These are phyloP conservation scores for Chaitophorus viminalis DNA, from an alignment of 2,888 invertebrate species.

Conservation along the genomic window DNA sequence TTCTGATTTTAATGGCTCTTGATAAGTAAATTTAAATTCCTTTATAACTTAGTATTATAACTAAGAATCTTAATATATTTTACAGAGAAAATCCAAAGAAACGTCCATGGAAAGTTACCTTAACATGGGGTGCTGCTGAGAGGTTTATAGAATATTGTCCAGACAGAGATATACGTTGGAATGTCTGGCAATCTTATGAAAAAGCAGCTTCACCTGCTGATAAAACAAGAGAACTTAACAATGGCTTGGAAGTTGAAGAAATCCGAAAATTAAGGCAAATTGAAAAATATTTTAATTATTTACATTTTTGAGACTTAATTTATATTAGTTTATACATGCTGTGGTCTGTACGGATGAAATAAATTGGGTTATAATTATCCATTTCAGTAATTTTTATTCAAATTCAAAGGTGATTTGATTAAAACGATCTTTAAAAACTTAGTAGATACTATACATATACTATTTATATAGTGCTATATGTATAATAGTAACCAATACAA, in stretches of 20 bases:
- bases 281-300: background rate
- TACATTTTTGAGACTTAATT: too few relatives aligned
- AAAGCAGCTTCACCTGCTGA: conserved; percentile 66
- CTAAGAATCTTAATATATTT: background rate
- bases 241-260: conserved; percentile 80
- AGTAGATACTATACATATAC: too few relatives aligned
- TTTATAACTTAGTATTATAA: background rate
- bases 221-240: conserved; percentile 67
- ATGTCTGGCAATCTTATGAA: conserved; percentile 84
- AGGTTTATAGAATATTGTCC: conserved; percentile 88
- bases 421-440: too few relatives aligned
- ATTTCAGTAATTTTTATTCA: too few relatives aligned
- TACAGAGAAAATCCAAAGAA: conserved; percentile 65
- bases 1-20: conserved; percentile 75
- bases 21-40: conserved; percentile 68
- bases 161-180: conserved; percentile 80
- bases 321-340: too few relatives aligned
- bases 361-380: too few relatives aligned
- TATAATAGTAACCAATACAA: too few relatives aligned
- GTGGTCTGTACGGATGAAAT: too few relatives aligned
- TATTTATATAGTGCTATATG: too few relatives aligned
- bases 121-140: conserved; percentile 78
- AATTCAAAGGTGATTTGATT: too few relatives aligned
- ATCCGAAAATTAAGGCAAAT: conserved; percentile 70
- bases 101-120: conserved; percentile 86